Conservation (phyloP, 2,888 invertebrate genomes). For the Amphipyra berbera region DNA sequence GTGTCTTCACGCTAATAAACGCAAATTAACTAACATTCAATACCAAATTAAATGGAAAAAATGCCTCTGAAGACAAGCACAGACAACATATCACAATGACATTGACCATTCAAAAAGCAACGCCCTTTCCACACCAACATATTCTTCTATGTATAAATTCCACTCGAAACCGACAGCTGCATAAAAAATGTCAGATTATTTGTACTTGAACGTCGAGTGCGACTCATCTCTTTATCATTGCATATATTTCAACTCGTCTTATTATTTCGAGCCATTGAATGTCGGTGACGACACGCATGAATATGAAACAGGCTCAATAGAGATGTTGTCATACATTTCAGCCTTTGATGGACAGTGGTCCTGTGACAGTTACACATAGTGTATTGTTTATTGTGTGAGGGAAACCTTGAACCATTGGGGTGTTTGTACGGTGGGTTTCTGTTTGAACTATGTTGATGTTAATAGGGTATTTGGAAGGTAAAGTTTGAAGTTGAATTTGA, state of each 20-base stretch:
- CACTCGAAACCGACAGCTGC: constrained; percentile 51
- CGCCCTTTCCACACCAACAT: constrained; percentile 23
- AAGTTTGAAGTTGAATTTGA: neutral
- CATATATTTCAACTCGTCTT: constrained; percentile 76
- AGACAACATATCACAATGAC: constrained; percentile 2
- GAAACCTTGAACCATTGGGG: constrained; percentile 73
- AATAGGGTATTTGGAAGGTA: neutral
- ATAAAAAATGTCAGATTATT: constrained; percentile 62
- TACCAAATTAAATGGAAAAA: no score
- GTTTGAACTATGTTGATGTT: neutral
- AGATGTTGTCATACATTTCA: constrained; percentile 83
- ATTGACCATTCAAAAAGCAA: constrained; percentile 33
- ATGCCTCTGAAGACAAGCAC: neutral
- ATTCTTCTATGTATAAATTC: constrained; percentile 47
- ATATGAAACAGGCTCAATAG: constrained; percentile 86
- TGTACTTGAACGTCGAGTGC: constrained; percentile 70
- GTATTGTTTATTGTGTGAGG: constrained; percentile 76
- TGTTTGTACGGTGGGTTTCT: constrained; percentile 27
- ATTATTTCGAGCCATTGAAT: constrained; percentile 79
- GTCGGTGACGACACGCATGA: constrained; percentile 77
- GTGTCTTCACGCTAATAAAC: neutral
- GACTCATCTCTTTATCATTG: constrained; percentile 73
- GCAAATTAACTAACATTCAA: no score
- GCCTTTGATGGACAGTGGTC: constrained; percentile 77
- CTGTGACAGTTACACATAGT: constrained; percentile 75